Base-by-base conservation (phyloP, 2,797 vertebrate species). In the Cyclura pinguis region DNA sequence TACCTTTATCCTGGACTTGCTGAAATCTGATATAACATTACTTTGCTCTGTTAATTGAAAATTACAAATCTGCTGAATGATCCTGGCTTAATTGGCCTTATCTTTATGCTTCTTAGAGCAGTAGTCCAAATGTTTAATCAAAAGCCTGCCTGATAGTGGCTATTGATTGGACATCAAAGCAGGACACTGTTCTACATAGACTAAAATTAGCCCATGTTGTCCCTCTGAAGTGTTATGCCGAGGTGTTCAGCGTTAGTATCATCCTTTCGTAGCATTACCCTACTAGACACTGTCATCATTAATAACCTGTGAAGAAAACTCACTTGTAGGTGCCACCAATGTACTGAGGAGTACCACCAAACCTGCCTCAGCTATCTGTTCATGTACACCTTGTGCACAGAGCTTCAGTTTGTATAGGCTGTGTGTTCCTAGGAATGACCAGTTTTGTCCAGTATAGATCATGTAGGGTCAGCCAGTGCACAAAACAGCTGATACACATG, bases 121-220 rank as follows among this genome's bases (percentile, higher is more conserved):
- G 8, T 80, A 92, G 89, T 94, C 72, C 42, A 86, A 90, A 91
- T 87, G 80, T 88, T 89, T 89, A 91, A 92, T 69, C 93, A 92
- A 94, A 94, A 89, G 88, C 8, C 20, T 86, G 10, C 91, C 92
- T 59, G 77, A 80, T 42, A 89, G 38, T 81, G 78, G 29, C 47
- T 88, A 91, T 73, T 95, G 84, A 89, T 93, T 94, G 84, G 20
- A 62, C 47, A 59, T 4, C 80, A 20, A 74, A 42, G 9, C 55
- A 74, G 69, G 42, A 24, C 38, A 81, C 80, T 67, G 83, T 88
- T 76, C 42, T 62, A 38, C 84, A 78, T 86, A 84, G 64, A 78
- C 13, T 0, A 0, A 52, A 6, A 64, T 91, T 89, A 13, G 0
- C 42, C 55, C 89, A 69, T 72, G 57, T 92, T 2, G 24, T 8